Evolutionary conservation across 1,140 invertebrate species (phyloP).

Genomic region (Carposina sasakii): DNA sequence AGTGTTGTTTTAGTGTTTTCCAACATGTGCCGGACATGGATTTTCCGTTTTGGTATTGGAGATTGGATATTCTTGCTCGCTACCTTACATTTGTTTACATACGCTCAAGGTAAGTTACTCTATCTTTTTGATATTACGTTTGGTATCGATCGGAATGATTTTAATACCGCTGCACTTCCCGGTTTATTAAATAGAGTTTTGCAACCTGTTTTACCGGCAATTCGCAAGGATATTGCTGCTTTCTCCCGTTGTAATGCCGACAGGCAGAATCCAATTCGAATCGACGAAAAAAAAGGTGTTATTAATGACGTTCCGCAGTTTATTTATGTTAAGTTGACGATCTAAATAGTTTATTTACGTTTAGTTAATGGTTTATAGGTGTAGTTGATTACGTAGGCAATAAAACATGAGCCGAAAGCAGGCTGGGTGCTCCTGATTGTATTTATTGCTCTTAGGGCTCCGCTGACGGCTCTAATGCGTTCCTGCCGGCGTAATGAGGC

Average conservation of each 20-base stretch:
- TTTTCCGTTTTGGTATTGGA: conserved; percentile 56
- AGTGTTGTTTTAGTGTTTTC: conserved; percentile 50
- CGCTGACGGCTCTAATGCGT: conserved; percentile 24
- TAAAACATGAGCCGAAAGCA: conserved; percentile 28
- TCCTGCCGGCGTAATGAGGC: background rate
- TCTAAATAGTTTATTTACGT: conserved; percentile 41
- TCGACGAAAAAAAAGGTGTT: too few species aligned
- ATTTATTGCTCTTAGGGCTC: conserved; percentile 37
- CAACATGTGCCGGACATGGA: conserved; percentile 66
- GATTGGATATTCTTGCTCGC: conserved; percentile 68
- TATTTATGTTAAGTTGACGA: conserved; percentile 15
- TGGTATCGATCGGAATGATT: conserved; percentile 47
- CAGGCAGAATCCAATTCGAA: too few species aligned
- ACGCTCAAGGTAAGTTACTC: conserved; percentile 63
- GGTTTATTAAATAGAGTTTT: too few species aligned
- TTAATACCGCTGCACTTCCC: background rate
- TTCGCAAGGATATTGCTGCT: too few species aligned
- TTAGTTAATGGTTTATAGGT: conserved; percentile 34
- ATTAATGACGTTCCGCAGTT: too few species aligned
- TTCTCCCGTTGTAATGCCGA: too few species aligned
- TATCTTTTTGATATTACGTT: conserved; percentile 58
- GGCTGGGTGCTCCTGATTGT: conserved; percentile 14
- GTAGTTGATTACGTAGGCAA: conserved; percentile 30
- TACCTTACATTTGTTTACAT: conserved; percentile 68
- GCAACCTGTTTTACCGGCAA: too few species aligned